Percentiles rank a stretch among this genome's conserved stretches.
These are phyloP conservation scores for Psettodes erumei DNA, from an alignment of 2,113 vertebrate species.

Conservation along the genomic window DNA sequence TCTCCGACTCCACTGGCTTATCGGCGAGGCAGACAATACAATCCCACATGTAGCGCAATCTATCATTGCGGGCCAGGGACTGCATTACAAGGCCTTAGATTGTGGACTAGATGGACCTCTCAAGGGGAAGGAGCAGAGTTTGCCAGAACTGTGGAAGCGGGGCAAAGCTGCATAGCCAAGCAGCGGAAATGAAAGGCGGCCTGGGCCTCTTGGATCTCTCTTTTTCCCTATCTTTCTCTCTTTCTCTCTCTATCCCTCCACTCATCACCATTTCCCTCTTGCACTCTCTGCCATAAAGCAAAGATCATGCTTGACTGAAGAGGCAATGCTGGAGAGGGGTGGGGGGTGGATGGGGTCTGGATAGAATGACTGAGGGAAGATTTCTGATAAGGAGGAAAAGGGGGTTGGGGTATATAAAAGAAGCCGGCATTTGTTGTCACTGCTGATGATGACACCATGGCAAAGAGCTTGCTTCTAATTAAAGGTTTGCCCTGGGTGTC, in stretches of 20 bases:
- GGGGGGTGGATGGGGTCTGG: slow-evolving; percentile 43
- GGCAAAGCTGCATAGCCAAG: slow-evolving; percentile 69
- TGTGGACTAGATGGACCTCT: slow-evolving; percentile 75
- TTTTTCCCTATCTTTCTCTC: not conserved
- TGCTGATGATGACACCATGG: not conserved
- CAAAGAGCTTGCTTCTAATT: slow-evolving; percentile 44
- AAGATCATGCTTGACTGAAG: slow-evolving; percentile 71
- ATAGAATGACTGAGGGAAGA: slow-evolving; percentile 66
- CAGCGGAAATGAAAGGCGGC: slow-evolving; percentile 77
- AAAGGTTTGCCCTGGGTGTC: slow-evolving; percentile 45
- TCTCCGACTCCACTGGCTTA: slow-evolving; percentile 64
- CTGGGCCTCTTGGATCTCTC: slow-evolving; percentile 57
- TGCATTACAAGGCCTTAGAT: slow-evolving; percentile 79
- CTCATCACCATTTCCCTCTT: slow-evolving; percentile 22
- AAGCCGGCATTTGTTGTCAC: slow-evolving; percentile 48
- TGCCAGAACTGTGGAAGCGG: slow-evolving; percentile 65
- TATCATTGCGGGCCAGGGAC: slow-evolving; percentile 77
- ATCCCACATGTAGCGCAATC: slow-evolving; percentile 71
- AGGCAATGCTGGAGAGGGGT: slow-evolving; percentile 45
- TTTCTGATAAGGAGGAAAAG: slow-evolving; percentile 64
- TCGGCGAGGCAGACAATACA: slow-evolving; percentile 76
- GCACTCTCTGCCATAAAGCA: slow-evolving; percentile 54
- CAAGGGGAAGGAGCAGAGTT: slow-evolving; percentile 61
- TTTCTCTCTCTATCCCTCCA: slow-evolving; percentile 11
- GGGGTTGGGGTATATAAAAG: slow-evolving; percentile 15